Percentiles rank a stretch among this genome's conserved stretches.
phyloP scores from a whole-genome alignment of 2,113 vertebrate genomes.

The Centrocercus urophasianus region DNA sequence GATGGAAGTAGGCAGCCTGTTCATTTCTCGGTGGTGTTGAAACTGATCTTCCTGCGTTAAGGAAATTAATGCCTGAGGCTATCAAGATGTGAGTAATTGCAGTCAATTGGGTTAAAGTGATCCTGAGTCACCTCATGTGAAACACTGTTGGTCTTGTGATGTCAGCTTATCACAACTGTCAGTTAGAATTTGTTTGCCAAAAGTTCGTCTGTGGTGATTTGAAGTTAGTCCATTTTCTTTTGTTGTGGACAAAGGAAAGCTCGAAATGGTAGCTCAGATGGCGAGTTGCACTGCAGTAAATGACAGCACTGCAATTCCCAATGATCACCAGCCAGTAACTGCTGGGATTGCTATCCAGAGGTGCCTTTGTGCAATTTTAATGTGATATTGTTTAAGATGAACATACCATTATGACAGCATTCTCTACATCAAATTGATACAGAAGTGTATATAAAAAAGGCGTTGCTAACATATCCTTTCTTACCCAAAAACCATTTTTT shows the following conservation, averaged over 20 bases:
- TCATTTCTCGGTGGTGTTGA: neutral
- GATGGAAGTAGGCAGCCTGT: neutral
- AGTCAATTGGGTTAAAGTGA: neutral
- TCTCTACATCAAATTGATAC: accelerated
- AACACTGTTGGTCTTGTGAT: neutral
- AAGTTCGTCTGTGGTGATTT: accelerated
- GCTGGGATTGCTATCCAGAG: neutral
- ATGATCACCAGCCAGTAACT: neutral
- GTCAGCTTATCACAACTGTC: neutral
- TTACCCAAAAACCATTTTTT: neutral
- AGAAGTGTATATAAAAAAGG: accelerated
- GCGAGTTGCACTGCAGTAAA: accelerated
- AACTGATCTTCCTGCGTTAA: neutral
- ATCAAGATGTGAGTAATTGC: accelerated
- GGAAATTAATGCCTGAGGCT: neutral
- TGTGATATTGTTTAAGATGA: neutral
- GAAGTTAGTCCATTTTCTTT: neutral
- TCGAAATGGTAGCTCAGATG: accelerated
- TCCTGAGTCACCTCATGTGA: neutral
- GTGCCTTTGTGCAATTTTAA: neutral
- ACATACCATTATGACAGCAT: accelerated
- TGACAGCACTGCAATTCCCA: neutral
- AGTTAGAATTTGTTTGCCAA: neutral
- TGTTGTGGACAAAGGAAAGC: neutral
- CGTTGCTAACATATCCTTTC: neutral